Evolutionary conservation across 2,797 vertebrate genomes (phyloP).

Genomic region (Heterohyrax brucei): DNA sequence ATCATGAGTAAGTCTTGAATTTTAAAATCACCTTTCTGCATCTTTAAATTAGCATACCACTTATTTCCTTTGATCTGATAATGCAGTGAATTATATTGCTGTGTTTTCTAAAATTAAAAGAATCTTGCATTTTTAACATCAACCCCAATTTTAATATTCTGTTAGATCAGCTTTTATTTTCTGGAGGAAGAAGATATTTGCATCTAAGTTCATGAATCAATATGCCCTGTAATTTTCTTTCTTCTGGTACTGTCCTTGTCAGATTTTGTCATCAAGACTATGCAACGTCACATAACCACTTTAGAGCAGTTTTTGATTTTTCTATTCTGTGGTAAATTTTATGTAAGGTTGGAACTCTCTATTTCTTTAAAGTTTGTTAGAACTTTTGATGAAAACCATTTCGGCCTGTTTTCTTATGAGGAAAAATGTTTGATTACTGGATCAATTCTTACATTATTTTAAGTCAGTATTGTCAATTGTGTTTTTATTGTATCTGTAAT

Average conservation of each 20-base stretch:
- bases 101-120: constrained; percentile 74
- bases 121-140: constrained; percentile 59
- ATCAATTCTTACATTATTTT: constrained; percentile 39
- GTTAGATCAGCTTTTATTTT: constrained; percentile 42
- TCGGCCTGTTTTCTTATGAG: constrained; percentile 7
- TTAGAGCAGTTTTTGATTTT: constrained; percentile 30
- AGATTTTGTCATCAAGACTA: constrained; percentile 30
- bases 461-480: constrained; percentile 32
- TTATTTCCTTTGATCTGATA: constrained; percentile 72
- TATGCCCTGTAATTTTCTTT: constrained; percentile 30
- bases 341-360: neutral
- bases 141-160: constrained; percentile 39
- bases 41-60: constrained; percentile 70
- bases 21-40: constrained; percentile 71
- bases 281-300: constrained; percentile 33
- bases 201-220: neutral
- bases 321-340: constrained; percentile 48
- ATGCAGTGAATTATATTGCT: constrained; percentile 67
- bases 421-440: constrained; percentile 41
- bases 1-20: constrained; percentile 69
- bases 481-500: constrained; percentile 19
- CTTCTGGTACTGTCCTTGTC: neutral
- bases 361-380: constrained; percentile 46
- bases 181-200: neutral
- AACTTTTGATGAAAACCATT: neutral